Evolutionary conservation across 2,113 vertebrate species (phyloP), one percentile per base, ranked within the genome.

Genomic region (Sorex araneus): DNA sequence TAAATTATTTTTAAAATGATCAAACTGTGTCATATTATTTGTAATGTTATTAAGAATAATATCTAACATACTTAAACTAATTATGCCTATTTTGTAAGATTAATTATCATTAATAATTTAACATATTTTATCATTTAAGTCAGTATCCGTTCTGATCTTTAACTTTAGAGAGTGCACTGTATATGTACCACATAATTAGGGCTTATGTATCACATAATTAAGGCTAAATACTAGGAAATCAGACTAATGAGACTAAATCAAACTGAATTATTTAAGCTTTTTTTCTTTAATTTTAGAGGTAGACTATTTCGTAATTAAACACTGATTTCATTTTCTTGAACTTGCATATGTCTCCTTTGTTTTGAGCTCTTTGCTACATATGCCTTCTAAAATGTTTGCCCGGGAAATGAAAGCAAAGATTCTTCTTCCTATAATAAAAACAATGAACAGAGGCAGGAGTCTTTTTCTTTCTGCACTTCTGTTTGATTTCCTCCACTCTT

Each of bases 41-140:
- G 76, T 96, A 93, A 96, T 67, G 96, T 97, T 96, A 94, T 98
- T 98, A 97, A 98, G 97, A 97, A 97, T 98, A 98, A 97, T 98
- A 98, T 98, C 97, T 95, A 96, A 98, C 97, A 97, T 98, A 97
- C 98, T 98, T 97, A 98, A 98, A 97, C 98, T 98, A 98, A 98
- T 98, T 98, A 98, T 97, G 97, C 97, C 98, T 98, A 98, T 98
- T 98, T 98, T 98, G 97, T 98, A 96, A 98, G 98, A 98, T 98
- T 98, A 98, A 98, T 98, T 98, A 98, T 97, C 98, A 98, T 98
- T 98, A 98, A 98, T 98, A 98, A 98, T 98, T 98, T 98, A 98
- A 98, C 97, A 97, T 98, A 98, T 98, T 98, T 98, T 98, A 98
- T 98, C 98, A 97, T 98, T 98, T 98, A 98, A 98, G 98, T 98